Base-by-base conservation (phyloP, 2,113 vertebrate species). In the Aepyceros melampus region DNA sequence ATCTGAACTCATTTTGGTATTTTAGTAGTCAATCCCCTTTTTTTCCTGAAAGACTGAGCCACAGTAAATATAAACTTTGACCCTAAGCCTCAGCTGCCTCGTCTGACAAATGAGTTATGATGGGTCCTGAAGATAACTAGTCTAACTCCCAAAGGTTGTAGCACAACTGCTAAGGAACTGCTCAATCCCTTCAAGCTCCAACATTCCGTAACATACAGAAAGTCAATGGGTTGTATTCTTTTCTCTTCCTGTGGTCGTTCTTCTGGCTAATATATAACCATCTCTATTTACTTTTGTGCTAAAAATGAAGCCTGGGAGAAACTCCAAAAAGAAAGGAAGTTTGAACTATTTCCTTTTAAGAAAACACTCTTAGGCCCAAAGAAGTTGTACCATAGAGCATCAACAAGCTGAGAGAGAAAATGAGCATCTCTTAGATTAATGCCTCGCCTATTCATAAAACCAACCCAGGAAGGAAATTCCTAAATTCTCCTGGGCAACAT, bases 51-150 rank as follows among this genome's bases (percentile, higher is more conserved):
- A 95, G 55, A 94, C 5, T 97, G 58, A 95, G 89, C 79, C 53
- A 93, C 6, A 74, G 56, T 84, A 97, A 98, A 96, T 89, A 91
- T 58, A 89, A 94, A 89, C 89, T 89, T 94, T 87, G 92, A 95
- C 83, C 85, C 89, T 79, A 51, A 60, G 27, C 56, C 74, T 96
- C 71, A 91, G 89, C 85, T 98, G 87, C 36, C 56, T 76, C 56
- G 76, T 95, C 97, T 96, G 71, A 96, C 89, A 96, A 95, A 91
- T 89, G 51, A 96, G 71, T 84, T 97, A 92, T 91, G 62, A 90
- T 89, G 45, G 43, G 27, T 87, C 84, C 95, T 55, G 16, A 53
- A 93, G 55, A 95, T 98, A 97, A 84, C 31, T 92, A 91, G 55
- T 87, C 86, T 92, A 92, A 91, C 90, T 97, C 74, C 23, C 25